phyloP scores from a whole-genome alignment of 2,888 invertebrate species.

The Cybosia mesomella region DNA sequence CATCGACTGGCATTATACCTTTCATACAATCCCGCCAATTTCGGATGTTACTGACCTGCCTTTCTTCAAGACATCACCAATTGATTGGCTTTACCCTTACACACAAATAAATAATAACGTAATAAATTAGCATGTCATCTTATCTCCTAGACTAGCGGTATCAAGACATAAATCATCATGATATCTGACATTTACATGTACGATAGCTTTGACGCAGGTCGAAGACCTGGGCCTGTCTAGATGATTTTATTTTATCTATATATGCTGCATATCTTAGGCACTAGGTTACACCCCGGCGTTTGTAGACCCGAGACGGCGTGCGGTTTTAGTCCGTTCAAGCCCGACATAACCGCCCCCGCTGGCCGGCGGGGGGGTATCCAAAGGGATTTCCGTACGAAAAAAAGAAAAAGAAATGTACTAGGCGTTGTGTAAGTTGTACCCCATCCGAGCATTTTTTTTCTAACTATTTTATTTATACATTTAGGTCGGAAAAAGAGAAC shows the following conservation, averaged over 20 bases:
- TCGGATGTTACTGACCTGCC: not conserved
- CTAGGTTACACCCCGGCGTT: no score
- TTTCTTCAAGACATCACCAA: not conserved
- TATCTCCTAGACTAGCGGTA: slow-evolving; percentile 37
- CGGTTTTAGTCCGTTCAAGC: no score
- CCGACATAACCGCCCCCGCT: no score
- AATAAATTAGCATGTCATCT: slow-evolving; percentile 8
- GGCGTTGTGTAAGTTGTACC: not conserved
- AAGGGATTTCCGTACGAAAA: no score
- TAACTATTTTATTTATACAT: no score
- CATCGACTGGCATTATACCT: no score
- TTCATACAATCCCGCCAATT: no score
- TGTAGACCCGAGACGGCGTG: no score
- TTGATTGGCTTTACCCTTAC: not conserved
- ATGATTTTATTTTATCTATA: slow-evolving; percentile 19
- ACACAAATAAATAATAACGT: slow-evolving; percentile 4
- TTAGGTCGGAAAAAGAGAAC: no score
- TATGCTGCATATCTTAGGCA: not conserved
- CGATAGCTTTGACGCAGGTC: slow-evolving; percentile 63
- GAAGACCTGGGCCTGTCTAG: slow-evolving; percentile 50
- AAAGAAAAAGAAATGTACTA: no score
- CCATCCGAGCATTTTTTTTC: not conserved
- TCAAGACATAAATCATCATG: slow-evolving; percentile 47
- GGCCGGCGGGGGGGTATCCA: no score
- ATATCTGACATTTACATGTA: slow-evolving; percentile 43